These are phyloP conservation scores for Cynodonichthys magdalenae DNA, from an alignment of 2,797 vertebrate species.

Conservation along the genomic window DNA sequence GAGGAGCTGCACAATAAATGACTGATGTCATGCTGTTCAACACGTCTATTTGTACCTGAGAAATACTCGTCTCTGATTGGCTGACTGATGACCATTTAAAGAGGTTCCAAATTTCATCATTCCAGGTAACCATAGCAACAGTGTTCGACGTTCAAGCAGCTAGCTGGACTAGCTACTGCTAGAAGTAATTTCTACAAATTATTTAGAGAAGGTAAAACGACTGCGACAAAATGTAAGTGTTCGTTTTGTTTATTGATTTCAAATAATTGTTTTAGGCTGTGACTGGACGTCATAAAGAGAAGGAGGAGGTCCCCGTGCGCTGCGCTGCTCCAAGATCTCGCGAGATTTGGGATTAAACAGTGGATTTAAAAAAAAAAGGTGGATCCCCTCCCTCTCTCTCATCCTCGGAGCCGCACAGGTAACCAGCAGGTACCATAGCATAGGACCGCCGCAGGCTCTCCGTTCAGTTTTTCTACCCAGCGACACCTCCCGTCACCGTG, in stretches of 20 bases:
- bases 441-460: conserved; percentile 12
- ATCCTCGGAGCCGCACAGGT: conserved; percentile 56
- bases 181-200: no score
- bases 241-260: background rate
- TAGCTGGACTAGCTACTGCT: no score
- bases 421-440: conserved; percentile 11
- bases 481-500: conserved; percentile 51
- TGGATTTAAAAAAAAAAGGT: conserved; percentile 41
- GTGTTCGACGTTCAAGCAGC: no score
- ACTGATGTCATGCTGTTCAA: no score
- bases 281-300: background rate
- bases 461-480: conserved; percentile 41
- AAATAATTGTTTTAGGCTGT: background rate
- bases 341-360: conserved; percentile 61
- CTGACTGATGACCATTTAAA: background rate
- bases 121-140: background rate
- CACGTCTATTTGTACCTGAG: no score
- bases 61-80: background rate
- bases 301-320: background rate
- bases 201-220: no score
- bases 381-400: conserved; percentile 20
- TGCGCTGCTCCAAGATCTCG: conserved; percentile 56
- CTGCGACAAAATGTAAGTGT: background rate
- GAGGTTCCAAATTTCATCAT: background rate
- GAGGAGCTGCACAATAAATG: no score